Evolutionary conservation across 2,888 invertebrate species (phyloP), one percentile per base, ranked within the genome.

Genomic region (Drosophila mercatorum): DNA sequence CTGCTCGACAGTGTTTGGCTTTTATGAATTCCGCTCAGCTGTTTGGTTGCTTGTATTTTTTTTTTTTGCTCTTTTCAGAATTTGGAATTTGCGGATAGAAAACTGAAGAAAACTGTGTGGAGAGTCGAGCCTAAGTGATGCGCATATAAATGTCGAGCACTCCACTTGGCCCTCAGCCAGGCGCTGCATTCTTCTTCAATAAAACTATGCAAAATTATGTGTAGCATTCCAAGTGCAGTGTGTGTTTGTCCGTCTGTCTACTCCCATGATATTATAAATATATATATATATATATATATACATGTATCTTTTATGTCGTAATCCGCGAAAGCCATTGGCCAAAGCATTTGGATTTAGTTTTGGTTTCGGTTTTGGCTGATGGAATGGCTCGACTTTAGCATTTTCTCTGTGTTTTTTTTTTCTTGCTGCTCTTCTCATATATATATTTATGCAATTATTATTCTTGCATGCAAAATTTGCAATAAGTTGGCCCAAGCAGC

Each of bases 91-190:
- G 40, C 43, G 46, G 43, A 61, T 40, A 56, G 46, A 56, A 53
- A 72, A 69, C 57, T 55, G 49, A 34, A 51, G 60, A 55, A 41
- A 55, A 41, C 41, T 55, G 55, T 40, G 53, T 52, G 14, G 34
- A 38, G 63, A 55, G 49, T 65, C 46, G 58, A 17, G 52, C 70
- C 77, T 88, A 88, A 90, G 89, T 90, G 85, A 90, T 90, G 90
- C 90, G 90, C 90, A 91, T 90, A 91, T 91, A 84, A 90, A 90
- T 87, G 87, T 77, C 80, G 88, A 88, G 83, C 85, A 89, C 78
- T 80, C 65, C 68, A 70, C 59, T 75, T 82, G 80, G 82, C 80
- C 83, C 81, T 75, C 76, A 76, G 82, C 80, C 80, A 80, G 69
- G 47, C 40, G 56, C 43, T 69, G 76, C 82, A 89, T 86, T 86